These are phyloP conservation scores for Frankliniella intonsa DNA, from an alignment of 2,888 invertebrate genomes.

Conservation along the genomic window DNA sequence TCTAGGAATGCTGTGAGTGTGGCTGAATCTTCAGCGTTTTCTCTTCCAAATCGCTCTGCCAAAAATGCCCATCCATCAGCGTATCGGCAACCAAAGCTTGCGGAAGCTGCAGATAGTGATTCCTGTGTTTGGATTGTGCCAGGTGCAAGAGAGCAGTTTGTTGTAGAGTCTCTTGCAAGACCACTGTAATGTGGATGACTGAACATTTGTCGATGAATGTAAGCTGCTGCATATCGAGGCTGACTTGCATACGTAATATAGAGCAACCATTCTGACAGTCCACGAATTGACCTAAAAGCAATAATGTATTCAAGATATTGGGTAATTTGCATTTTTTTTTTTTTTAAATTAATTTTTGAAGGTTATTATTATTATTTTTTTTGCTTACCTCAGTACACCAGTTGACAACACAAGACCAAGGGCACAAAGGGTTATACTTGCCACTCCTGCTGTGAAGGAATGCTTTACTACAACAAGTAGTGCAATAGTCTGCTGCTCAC, in stretches of 20 bases:
- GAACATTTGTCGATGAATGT: slow-evolving; percentile 68
- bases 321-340: neutral
- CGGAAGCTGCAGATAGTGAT: slow-evolving; percentile 34
- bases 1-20: slow-evolving; percentile 54
- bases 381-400: slow-evolving; percentile 66
- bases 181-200: slow-evolving; percentile 38
- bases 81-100: slow-evolving; percentile 57
- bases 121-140: slow-evolving; percentile 43
- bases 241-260: slow-evolving; percentile 75
- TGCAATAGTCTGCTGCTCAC: slow-evolving; percentile 79
- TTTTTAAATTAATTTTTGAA: no score
- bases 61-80: slow-evolving; percentile 67
- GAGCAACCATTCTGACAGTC: slow-evolving; percentile 74
- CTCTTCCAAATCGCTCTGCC: slow-evolving; percentile 62
- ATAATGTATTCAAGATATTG: no score
- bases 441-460: slow-evolving; percentile 69
- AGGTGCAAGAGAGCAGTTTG: slow-evolving; percentile 54
- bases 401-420: slow-evolving; percentile 62
- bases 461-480: slow-evolving; percentile 75
- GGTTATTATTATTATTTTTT: slow-evolving; percentile 24
- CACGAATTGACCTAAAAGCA: slow-evolving; percentile 62
- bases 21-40: slow-evolving; percentile 50
- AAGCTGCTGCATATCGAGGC: slow-evolving; percentile 72
- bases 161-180: slow-evolving; percentile 28
- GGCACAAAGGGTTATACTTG: slow-evolving; percentile 72